A percentile compares a stretch with the other conserved stretches of the same genome.
phyloP scores from a whole-genome alignment of 2,888 invertebrate genomes.

The Brachyptera putata region DNA sequence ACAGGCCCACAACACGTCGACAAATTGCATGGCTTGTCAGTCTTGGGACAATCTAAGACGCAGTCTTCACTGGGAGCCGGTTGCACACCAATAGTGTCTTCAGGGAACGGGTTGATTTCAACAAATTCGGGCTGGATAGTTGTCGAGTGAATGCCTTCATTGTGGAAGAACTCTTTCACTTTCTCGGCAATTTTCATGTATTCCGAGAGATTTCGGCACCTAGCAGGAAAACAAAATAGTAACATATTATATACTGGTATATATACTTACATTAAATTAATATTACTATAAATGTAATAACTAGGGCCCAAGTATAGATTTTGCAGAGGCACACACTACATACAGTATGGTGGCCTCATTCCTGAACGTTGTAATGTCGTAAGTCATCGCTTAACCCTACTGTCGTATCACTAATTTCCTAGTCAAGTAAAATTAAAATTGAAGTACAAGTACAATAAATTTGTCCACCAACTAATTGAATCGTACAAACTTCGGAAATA shows the following conservation, averaged over 20 bases:
- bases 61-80: constrained; percentile 56
- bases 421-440: too few species aligned
- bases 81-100: constrained; percentile 43
- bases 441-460: too few species aligned
- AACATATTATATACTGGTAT: too few species aligned
- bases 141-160: constrained; percentile 97
- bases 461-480: too few species aligned
- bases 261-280: background rate
- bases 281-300: constrained; percentile 3
- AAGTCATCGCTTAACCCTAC: too few species aligned
- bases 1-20: constrained; percentile 86
- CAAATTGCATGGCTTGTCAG: constrained; percentile 74
- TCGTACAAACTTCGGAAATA: too few species aligned
- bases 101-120: constrained; percentile 58
- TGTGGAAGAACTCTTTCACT: constrained; percentile 96
- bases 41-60: constrained; percentile 82
- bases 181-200: constrained; percentile 97
- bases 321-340: too few species aligned
- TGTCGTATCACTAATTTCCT: too few species aligned
- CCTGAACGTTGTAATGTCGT: too few species aligned
- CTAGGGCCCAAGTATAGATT: too few species aligned
- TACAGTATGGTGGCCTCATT: too few species aligned
- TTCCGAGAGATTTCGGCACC: constrained; percentile 88
- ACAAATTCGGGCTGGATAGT: constrained; percentile 98
- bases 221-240: constrained; percentile 42